These are phyloP conservation scores for Pristionchus maxplancki DNA, from an alignment of 2,888 invertebrate species.

Conservation along the genomic window DNA sequence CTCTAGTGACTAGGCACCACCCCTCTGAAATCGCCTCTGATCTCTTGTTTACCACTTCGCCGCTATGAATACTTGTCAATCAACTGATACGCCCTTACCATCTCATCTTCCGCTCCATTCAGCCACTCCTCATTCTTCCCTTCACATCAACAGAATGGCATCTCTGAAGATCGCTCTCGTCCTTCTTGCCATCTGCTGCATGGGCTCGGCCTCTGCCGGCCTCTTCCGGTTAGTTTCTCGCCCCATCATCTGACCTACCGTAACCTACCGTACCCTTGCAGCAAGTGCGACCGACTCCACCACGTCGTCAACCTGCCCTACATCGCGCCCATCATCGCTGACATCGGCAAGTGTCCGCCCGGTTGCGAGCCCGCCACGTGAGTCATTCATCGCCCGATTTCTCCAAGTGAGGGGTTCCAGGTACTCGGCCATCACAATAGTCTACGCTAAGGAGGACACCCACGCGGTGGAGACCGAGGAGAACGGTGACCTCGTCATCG, in stretches of 20 bases:
- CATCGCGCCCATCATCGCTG: not conserved
- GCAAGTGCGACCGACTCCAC: not conserved
- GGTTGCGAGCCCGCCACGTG: not conserved
- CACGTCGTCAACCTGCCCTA: not conserved
- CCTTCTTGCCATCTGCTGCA: not conserved
- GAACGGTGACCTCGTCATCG: not conserved
- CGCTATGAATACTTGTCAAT: not conserved
- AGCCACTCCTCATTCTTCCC: not conserved
- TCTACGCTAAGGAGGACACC: not conserved
- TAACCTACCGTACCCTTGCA: not conserved
- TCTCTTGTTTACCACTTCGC: not conserved
- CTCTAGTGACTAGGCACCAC: not conserved
- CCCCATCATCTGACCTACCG: not conserved
- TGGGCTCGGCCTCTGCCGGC: not conserved
- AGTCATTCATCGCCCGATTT: not conserved
- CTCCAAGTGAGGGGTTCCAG: not conserved
- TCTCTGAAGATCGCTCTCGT: not conserved
- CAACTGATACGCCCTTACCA: not conserved
- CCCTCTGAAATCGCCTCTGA: not conserved
- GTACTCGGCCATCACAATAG: not conserved
- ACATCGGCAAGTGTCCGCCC: not conserved
- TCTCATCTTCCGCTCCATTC: not conserved
- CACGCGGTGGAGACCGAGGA: not conserved
- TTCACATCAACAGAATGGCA: not conserved
- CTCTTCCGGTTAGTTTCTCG: not conserved